Conservation (phyloP, 2,888 invertebrate species). For the Megaustenia siamemsis region DNA sequence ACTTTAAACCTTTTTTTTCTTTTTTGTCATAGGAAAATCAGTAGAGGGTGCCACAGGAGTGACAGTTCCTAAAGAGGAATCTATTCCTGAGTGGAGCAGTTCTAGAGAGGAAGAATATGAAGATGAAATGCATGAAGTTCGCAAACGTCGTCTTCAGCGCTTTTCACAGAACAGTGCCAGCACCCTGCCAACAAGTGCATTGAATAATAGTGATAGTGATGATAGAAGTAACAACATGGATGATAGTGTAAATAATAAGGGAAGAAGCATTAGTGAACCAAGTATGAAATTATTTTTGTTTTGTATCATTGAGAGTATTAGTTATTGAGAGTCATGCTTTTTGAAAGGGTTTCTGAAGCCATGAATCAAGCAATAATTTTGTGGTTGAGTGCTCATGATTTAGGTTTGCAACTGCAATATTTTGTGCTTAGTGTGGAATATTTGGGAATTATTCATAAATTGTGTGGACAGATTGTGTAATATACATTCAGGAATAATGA, state of each 20-base stretch:
- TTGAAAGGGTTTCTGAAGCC: neutral
- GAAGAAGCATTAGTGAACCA: slow-evolving; percentile 30
- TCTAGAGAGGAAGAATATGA: slow-evolving; percentile 68
- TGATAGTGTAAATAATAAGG: slow-evolving; percentile 2
- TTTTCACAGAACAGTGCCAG: slow-evolving; percentile 53
- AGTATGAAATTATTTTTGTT: neutral
- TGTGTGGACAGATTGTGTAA: too few species aligned
- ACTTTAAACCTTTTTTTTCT: neutral
- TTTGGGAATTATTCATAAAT: neutral
- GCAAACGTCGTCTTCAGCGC: slow-evolving; percentile 69
- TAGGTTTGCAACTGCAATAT: neutral
- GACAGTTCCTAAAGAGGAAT: slow-evolving; percentile 57
- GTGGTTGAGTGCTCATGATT: neutral
- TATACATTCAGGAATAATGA: too few species aligned
- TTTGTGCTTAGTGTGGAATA: neutral
- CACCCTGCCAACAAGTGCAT: neutral
- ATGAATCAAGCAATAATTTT: neutral
- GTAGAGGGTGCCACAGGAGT: slow-evolving; percentile 52
- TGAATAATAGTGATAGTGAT: neutral
- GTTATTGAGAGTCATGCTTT: slow-evolving; percentile 2
- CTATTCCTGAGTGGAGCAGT: slow-evolving; percentile 68
- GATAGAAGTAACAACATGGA: neutral
- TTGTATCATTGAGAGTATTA: neutral
- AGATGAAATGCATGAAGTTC: slow-evolving; percentile 72
- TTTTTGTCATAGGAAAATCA: neutral